Conservation (phyloP, 2,888 invertebrate genomes). For the Pterostichus madidus region DNA sequence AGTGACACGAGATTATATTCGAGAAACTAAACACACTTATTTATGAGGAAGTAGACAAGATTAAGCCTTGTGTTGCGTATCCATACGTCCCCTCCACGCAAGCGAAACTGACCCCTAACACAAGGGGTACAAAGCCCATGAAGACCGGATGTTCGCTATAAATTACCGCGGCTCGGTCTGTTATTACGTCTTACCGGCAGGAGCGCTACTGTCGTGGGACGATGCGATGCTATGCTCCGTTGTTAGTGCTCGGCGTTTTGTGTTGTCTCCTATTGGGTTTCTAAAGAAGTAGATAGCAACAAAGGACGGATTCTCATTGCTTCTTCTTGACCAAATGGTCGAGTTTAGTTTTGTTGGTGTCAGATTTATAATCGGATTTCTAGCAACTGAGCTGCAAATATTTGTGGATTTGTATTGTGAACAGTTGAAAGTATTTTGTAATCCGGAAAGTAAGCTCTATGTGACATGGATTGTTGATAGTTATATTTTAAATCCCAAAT, state of each 20-base stretch:
- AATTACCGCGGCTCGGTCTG: slow-evolving; percentile 71
- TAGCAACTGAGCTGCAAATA: slow-evolving; percentile 47
- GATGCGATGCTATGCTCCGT: not conserved
- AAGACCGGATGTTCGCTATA: slow-evolving; percentile 72
- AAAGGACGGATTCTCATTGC: not conserved
- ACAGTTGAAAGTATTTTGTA: slow-evolving; percentile 51
- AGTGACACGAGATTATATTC: slow-evolving; percentile 65
- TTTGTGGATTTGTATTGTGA: slow-evolving; percentile 56
- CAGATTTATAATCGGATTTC: slow-evolving; percentile 47
- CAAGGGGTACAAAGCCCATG: slow-evolving; percentile 15
- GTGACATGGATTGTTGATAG: slow-evolving; percentile 3
- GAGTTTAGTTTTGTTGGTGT: slow-evolving; percentile 38
- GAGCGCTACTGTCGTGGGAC: slow-evolving; percentile 63
- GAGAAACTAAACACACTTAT: slow-evolving; percentile 65
- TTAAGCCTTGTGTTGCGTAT: slow-evolving; percentile 64
- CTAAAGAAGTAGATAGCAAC: not conserved
- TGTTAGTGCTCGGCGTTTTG: too few species aligned
- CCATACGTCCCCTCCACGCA: slow-evolving; percentile 43
- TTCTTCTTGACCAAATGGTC: slow-evolving; percentile 3
- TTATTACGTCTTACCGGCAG: slow-evolving; percentile 71
- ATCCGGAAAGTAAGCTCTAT: slow-evolving; percentile 33
- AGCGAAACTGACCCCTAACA: slow-evolving; percentile 39
- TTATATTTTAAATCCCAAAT: not conserved
- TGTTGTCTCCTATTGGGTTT: not conserved
- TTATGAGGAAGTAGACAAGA: slow-evolving; percentile 64